phyloP scores from a whole-genome alignment of 2,888 invertebrate genomes.

The Notocelia uddmanniana region DNA sequence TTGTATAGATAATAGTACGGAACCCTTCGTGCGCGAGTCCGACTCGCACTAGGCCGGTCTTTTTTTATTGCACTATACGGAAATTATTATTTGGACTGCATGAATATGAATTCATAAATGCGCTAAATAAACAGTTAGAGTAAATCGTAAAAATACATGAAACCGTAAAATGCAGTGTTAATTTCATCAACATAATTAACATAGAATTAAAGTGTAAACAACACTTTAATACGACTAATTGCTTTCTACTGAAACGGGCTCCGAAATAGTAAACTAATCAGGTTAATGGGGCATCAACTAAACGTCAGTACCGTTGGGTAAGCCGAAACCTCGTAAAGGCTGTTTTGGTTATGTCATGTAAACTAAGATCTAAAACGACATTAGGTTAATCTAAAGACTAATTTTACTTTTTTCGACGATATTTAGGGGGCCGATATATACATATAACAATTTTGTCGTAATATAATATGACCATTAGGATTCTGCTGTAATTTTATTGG shows the following conservation, averaged over 20 bases:
- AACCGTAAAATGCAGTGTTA: not conserved
- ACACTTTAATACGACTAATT: slow-evolving; percentile 18
- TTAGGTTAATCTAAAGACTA: not conserved
- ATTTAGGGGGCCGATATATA: not conserved
- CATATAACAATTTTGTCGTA: too few species aligned
- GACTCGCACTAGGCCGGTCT: too few species aligned
- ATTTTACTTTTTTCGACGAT: not conserved
- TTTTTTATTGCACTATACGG: too few species aligned
- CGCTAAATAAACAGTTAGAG: not conserved
- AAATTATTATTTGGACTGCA: too few species aligned
- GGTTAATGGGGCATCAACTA: slow-evolving; percentile 18
- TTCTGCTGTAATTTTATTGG: too few species aligned
- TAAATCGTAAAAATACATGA: not conserved
- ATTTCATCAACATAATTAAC: slow-evolving; percentile 32
- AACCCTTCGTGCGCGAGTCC: too few species aligned
- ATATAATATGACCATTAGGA: too few species aligned
- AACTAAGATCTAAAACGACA: not conserved
- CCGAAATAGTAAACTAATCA: slow-evolving; percentile 23
- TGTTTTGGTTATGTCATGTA: not conserved
- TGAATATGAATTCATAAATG: not conserved
- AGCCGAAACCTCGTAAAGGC: slow-evolving; percentile 1
- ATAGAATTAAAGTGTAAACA: slow-evolving; percentile 3
- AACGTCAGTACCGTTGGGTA: slow-evolving; percentile 1
- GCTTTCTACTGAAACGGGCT: slow-evolving; percentile 19
- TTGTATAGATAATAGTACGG: too few species aligned